phyloP scores from a whole-genome alignment of 2,888 invertebrate genomes.

The Stramonita haemastoma region DNA sequence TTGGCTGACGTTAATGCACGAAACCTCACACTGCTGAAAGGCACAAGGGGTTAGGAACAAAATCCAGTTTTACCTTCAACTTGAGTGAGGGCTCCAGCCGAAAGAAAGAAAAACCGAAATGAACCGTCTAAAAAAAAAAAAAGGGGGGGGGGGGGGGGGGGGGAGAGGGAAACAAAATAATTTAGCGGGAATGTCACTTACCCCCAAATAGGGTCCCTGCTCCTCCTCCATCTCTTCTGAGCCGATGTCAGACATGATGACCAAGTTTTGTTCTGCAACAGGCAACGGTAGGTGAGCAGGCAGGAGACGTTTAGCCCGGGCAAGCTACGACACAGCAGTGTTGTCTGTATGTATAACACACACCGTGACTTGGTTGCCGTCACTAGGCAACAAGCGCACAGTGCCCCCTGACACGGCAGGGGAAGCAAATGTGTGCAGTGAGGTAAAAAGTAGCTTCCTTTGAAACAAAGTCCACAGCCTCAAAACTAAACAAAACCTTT shows the following conservation, averaged over 20 bases:
- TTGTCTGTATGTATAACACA: not conserved
- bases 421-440: not conserved
- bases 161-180: not conserved
- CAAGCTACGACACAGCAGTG: not conserved
- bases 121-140: no score
- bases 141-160: not conserved
- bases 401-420: constrained; percentile 27
- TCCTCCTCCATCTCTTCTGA: constrained; percentile 76
- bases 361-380: constrained; percentile 27
- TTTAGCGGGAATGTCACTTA: constrained; percentile 56
- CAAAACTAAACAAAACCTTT: no score
- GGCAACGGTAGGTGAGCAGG: not conserved
- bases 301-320: not conserved
- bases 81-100: no score
- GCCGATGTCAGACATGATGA: constrained; percentile 73
- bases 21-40: no score
- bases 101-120: no score
- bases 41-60: no score
- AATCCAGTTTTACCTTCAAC: no score
- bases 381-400: constrained; percentile 38
- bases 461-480: no score
- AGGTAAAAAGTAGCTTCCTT: no score
- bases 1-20: no score
- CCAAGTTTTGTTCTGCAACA: constrained; percentile 33
- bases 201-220: constrained; percentile 74